A percentile compares a stretch with the other conserved stretches of the same genome.
phyloP scores from a whole-genome alignment of 2,888 invertebrate species.

The Peribatodes rhomboidaria region DNA sequence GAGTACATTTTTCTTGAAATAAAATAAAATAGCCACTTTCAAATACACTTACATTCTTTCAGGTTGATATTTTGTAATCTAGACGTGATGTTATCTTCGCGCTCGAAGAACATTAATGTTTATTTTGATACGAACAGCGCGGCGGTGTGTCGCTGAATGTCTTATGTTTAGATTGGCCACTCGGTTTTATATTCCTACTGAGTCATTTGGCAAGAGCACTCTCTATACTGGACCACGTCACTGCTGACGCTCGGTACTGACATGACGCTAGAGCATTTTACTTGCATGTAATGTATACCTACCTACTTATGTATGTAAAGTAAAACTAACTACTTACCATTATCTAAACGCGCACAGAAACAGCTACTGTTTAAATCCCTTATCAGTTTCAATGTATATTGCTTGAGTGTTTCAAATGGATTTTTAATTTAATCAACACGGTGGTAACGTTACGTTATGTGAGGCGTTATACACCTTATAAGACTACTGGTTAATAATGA shows the following conservation, averaged over 20 bases:
- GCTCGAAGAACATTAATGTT: constrained; percentile 76
- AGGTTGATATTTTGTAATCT: constrained; percentile 73
- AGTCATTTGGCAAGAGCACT: constrained; percentile 79
- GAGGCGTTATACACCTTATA: no score
- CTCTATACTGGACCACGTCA: constrained; percentile 71
- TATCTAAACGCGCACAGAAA: constrained; percentile 8
- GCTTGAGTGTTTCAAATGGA: constrained; percentile 3
- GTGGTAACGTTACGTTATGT: constrained; percentile 10
- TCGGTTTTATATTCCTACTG: constrained; percentile 76
- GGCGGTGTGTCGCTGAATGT: constrained; percentile 67
- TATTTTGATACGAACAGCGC: constrained; percentile 50
- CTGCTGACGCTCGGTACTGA: constrained; percentile 66
- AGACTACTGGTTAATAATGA: no score
- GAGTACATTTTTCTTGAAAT: background rate
- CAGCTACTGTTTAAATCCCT: background rate
- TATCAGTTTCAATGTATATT: constrained; percentile 20
- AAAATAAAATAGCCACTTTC: constrained; percentile 22
- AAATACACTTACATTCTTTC: constrained; percentile 69
- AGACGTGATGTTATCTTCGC: constrained; percentile 70
- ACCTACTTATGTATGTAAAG: background rate
- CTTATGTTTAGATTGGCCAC: constrained; percentile 57
- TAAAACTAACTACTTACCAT: background rate
- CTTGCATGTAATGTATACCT: constrained; percentile 16
- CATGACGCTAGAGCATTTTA: constrained; percentile 66
- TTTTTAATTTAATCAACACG: constrained; percentile 12